Conservation (phyloP, 2,113 vertebrate genomes). For the Chrysochloris asiatica region DNA sequence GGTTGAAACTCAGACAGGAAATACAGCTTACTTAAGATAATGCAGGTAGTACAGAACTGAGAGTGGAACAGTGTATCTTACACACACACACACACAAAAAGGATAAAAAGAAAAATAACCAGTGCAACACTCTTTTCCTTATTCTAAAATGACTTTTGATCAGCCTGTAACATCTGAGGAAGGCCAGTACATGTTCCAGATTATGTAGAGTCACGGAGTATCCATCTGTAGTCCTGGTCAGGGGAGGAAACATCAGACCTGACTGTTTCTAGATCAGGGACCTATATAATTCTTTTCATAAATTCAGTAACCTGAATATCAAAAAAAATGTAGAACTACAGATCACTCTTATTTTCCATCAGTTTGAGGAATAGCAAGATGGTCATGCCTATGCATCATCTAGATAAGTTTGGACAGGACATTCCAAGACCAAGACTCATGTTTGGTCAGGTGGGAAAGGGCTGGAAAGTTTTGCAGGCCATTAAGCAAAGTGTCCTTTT, state of each 20-base stretch:
- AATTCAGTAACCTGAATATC: not conserved
- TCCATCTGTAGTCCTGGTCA: not conserved
- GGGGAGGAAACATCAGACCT: not conserved
- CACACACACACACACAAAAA: too few species aligned
- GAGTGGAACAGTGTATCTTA: too few species aligned
- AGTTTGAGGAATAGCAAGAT: not conserved
- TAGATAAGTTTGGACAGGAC: not conserved
- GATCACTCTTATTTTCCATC: not conserved
- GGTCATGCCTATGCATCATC: not conserved
- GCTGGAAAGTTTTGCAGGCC: not conserved
- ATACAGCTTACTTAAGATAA: not conserved
- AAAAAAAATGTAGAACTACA: conserved; percentile 14
- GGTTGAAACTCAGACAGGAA: not conserved
- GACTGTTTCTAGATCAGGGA: not conserved
- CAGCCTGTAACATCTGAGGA: not conserved
- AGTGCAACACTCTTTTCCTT: not conserved
- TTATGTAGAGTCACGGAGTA: not conserved
- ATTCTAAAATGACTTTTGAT: not conserved
- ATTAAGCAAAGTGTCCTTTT: not conserved
- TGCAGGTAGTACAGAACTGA: not conserved
- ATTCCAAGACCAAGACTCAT: not conserved
- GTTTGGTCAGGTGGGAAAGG: not conserved
- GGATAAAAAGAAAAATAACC: too few species aligned
- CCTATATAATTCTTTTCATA: not conserved
- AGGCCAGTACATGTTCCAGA: not conserved